Evolutionary conservation across 2,797 vertebrate species (phyloP).

Genomic region (Gobionotothen gibberifrons): DNA sequence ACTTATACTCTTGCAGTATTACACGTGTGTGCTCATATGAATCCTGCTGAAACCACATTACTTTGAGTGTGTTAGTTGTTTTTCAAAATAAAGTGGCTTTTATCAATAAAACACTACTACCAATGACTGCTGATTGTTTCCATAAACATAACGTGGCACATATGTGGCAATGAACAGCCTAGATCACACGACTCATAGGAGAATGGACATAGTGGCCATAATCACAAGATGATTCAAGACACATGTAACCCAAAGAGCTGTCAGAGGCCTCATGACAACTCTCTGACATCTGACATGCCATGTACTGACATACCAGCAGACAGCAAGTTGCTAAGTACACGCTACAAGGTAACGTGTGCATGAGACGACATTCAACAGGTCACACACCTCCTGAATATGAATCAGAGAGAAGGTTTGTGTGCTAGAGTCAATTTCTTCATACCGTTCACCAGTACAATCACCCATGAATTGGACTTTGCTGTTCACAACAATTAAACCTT

Average conservation of each 20-base stretch:
- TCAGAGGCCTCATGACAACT: conserved; percentile 3
- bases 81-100: too few species aligned
- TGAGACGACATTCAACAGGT: conserved; percentile 16
- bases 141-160: not conserved
- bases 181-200: not conserved
- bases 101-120: not conserved
- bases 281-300: not conserved
- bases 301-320: conserved; percentile 31
- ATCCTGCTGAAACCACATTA: conserved; percentile 6
- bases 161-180: not conserved
- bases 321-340: conserved; percentile 18
- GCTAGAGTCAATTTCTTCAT: not conserved
- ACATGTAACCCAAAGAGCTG: conserved; percentile 15
- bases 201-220: not conserved
- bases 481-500: not conserved
- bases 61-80: not conserved
- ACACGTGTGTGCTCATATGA: not conserved
- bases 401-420: not conserved
- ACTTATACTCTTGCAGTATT: not conserved
- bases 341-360: conserved; percentile 14
- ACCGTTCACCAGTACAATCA: too few species aligned
- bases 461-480: not conserved
- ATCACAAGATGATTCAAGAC: conserved; percentile 6
- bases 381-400: conserved; percentile 1
- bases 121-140: not conserved